These are phyloP conservation scores for Philotrypesis tridentata DNA, from an alignment of 1,140 invertebrate species.

Conservation along the genomic window DNA sequence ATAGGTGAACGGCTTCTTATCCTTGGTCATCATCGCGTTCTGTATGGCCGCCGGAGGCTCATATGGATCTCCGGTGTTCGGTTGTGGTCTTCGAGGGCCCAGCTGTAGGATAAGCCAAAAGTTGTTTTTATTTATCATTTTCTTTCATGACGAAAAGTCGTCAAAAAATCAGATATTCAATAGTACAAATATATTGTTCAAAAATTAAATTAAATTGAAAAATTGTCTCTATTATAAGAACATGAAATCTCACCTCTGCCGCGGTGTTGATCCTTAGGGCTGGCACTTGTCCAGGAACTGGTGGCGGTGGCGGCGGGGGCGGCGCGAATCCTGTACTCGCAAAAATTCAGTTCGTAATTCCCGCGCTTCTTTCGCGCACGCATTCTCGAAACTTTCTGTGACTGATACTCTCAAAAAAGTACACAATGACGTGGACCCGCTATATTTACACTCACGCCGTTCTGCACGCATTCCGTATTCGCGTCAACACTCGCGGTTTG, in stretches of 20 bases:
- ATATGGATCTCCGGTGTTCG: conserved; percentile 59
- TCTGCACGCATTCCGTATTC: neutral
- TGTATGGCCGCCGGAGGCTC: conserved; percentile 92
- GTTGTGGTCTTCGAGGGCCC: conserved; percentile 45
- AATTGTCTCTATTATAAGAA: neutral
- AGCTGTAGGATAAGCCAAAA: neutral
- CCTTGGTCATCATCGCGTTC: conserved; percentile 95
- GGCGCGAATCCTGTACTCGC: conserved; percentile 59
- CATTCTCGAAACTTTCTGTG: too few species aligned
- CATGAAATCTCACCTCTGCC: conserved; percentile 61
- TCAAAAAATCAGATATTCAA: too few species aligned
- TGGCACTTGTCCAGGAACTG: conserved; percentile 75
- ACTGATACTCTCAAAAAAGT: neutral
- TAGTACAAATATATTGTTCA: too few species aligned
- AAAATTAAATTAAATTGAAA: neutral
- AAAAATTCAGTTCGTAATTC: neutral
- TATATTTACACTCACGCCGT: neutral
- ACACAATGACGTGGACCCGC: neutral
- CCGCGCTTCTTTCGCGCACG: too few species aligned
- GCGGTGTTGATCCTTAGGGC: conserved; percentile 73
- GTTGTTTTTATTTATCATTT: too few species aligned
- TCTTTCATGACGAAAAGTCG: too few species aligned
- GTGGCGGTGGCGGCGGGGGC: conserved; percentile 72
- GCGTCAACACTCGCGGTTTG: neutral
- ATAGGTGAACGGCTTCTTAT: conserved; percentile 96